Evolutionary conservation across 1,140 invertebrate species (phyloP), one percentile per base, ranked within the genome.

Genomic region (Notospermus geniculatus): DNA sequence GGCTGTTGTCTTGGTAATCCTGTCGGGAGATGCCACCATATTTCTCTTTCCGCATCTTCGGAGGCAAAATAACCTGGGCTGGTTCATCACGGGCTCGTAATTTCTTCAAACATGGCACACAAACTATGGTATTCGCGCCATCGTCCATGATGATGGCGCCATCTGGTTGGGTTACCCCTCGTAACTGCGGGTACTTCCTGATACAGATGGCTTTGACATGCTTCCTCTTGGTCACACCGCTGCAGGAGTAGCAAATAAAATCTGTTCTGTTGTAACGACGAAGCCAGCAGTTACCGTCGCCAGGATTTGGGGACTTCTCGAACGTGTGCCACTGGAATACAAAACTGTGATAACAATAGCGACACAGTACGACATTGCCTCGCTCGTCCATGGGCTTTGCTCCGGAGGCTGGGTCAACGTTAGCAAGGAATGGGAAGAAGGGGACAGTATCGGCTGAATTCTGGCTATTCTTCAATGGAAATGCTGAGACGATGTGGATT

Each of bases 291-390:
- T 87, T 79, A 43, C 68, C 69, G 39, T 77, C 79, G 39, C 74
- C 68, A 11, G 73, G 64, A 27, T 69, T 65, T 50, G 66, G 67
- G 1, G 74, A 80, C 25, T 72, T 69, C 70, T 86, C 89, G 86
- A 88, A 85, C n/a, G 80, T 79, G 71, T 88, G 86, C 93, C 93
- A 97, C 78, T 96, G 93, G 66, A 88, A 89, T 57, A 95, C 84
- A 65, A 96, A 82, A 66, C 89, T 91, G 80, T 95, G 92, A 83
- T 94, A 96, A 84, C 94, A 97, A 83, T 95, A 95, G 23, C 91
- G 93, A 82, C 94, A 97, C 55, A 93, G 90, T 68, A 94, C 84
- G 17, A 91, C 91, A 13, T 89, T 91, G n/a, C 92, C 91, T 77
- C 94, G 91, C 62, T 93, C 91, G 2, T 89, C 82, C 53, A 94